These are phyloP conservation scores for Acipenser ruthenus DNA, from an alignment of 2,797 vertebrate species.

Conservation along the genomic window DNA sequence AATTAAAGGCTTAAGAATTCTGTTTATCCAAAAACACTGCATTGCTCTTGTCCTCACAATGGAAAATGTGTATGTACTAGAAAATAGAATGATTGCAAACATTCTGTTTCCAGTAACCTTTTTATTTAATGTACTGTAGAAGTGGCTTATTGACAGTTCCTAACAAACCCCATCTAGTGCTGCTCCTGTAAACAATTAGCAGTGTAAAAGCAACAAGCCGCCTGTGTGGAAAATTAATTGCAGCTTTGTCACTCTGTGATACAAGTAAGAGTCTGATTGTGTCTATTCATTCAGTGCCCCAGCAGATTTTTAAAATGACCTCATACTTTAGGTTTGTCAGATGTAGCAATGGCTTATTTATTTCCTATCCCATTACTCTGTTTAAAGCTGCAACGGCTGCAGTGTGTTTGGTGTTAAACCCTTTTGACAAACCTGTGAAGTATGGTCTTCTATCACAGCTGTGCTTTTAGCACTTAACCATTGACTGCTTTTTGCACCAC, in stretches of 20 bases:
- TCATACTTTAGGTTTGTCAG: too few species aligned
- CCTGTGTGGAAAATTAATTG: constrained; percentile 68
- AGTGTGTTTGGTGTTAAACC: background rate
- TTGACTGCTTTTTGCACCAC: too few species aligned
- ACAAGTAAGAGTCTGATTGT: constrained; percentile 12
- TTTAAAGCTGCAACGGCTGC: background rate
- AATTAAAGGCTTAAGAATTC: too few species aligned
- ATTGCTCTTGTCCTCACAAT: constrained; percentile 22
- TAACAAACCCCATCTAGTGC: constrained; percentile 7
- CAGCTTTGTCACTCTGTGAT: constrained; percentile 53
- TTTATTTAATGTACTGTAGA: constrained; percentile 69
- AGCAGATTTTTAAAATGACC: background rate
- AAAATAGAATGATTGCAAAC: constrained; percentile 50
- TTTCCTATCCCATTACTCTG: background rate
- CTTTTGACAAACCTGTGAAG: too few species aligned
- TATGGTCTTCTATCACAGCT: too few species aligned
- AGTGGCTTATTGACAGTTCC: constrained; percentile 31
- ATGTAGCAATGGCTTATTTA: background rate
- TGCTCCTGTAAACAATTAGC: constrained; percentile 41
- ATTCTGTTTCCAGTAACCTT: constrained; percentile 68
- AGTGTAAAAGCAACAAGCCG: constrained; percentile 40
- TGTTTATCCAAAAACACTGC: too few species aligned
- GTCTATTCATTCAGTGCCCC: background rate
- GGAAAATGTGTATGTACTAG: constrained; percentile 61
- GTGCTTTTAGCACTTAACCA: too few species aligned